These are phyloP conservation scores for Zaprionus inermis DNA, from an alignment of 1,140 invertebrate genomes.

Conservation along the genomic window DNA sequence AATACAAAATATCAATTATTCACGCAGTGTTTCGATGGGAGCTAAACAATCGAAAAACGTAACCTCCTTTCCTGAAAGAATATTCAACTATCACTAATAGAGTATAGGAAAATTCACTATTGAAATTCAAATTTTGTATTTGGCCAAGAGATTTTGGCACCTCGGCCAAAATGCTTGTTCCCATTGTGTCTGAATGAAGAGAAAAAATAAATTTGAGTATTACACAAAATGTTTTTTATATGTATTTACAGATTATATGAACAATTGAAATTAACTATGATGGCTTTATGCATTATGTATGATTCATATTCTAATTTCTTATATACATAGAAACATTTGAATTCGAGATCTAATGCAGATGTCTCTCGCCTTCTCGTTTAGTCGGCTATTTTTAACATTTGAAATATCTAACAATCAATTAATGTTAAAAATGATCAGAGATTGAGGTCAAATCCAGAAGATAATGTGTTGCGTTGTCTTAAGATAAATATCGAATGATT, in stretches of 20 bases:
- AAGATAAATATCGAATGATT: not conserved
- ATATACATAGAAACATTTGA: not conserved
- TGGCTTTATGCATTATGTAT: not conserved
- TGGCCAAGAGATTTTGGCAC: slow-evolving; percentile 27
- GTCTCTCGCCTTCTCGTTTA: not conserved
- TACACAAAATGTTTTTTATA: not conserved
- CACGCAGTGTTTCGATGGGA: not conserved
- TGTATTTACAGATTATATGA: not conserved
- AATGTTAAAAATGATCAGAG: not conserved
- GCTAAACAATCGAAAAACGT: not conserved
- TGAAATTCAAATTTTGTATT: slow-evolving; percentile 3
- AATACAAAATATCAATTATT: not conserved
- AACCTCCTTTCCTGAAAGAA: not conserved
- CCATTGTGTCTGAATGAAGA: slow-evolving; percentile 20
- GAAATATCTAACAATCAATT: not conserved
- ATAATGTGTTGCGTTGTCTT: not conserved
- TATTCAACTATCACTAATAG: not conserved
- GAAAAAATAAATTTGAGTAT: slow-evolving; percentile 1
- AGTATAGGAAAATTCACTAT: not conserved
- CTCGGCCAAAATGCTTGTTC: slow-evolving; percentile 28
- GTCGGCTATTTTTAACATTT: not conserved
- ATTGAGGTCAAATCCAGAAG: slow-evolving; percentile 1
- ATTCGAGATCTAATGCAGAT: not conserved
- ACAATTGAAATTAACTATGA: slow-evolving; percentile 1
- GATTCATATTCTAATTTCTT: not conserved